Conservation (phyloP, 2,888 invertebrate species). For the Parnassius mnemosyne region DNA sequence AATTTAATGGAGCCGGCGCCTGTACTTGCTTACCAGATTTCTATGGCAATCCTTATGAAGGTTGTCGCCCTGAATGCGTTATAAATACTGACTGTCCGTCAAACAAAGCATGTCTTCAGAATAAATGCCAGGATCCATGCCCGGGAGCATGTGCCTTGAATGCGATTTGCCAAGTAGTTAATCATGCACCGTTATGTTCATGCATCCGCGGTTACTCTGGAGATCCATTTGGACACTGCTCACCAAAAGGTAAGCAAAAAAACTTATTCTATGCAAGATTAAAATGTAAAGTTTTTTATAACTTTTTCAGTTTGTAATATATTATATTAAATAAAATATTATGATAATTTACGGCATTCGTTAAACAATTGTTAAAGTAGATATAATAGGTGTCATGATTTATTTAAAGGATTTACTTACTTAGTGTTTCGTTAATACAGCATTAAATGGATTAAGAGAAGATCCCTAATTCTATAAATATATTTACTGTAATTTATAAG, state of each 20-base stretch:
- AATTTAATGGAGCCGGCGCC: constrained; percentile 81
- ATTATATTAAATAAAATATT: too few species aligned
- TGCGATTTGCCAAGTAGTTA: constrained; percentile 86
- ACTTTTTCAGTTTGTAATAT: too few species aligned
- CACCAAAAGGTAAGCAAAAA: constrained; percentile 75
- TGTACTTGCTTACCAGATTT: constrained; percentile 86
- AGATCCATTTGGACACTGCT: constrained; percentile 86
- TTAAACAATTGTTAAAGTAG: too few species aligned
- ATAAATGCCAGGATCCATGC: constrained; percentile 88
- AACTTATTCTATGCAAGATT: too few species aligned
- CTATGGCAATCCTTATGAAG: constrained; percentile 88
- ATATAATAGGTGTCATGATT: too few species aligned
- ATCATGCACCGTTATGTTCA: constrained; percentile 85
- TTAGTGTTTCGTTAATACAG: too few species aligned
- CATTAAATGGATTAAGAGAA: too few species aligned
- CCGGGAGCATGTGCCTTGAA: constrained; percentile 89
- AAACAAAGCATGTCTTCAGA: constrained; percentile 85
- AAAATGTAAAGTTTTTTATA: too few species aligned
- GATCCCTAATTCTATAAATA: too few species aligned
- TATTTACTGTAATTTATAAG: too few species aligned
- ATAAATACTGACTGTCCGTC: constrained; percentile 86
- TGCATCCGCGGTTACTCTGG: constrained; percentile 86
- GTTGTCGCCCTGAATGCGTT: constrained; percentile 86
- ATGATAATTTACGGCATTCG: too few species aligned
- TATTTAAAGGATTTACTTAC: too few species aligned